Percentiles rank a stretch among this genome's conserved stretches.
phyloP scores from a whole-genome alignment of 1,140 invertebrate genomes.

The Cydia amplana region DNA sequence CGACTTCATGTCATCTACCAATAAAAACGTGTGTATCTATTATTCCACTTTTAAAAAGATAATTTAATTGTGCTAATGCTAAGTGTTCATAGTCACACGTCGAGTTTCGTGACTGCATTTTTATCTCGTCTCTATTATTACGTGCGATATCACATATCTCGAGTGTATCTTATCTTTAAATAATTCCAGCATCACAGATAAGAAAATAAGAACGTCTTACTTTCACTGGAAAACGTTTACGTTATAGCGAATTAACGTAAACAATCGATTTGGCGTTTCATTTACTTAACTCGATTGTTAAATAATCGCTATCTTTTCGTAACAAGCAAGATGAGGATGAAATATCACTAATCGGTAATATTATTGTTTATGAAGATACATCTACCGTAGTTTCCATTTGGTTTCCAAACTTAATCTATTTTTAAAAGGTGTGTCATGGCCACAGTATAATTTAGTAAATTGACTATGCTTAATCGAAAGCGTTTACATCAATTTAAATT shows the following conservation, averaged over 20 bases:
- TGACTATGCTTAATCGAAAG: slow-evolving; percentile 1
- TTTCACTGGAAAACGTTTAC: slow-evolving; percentile 30
- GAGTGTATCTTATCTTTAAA: slow-evolving; percentile 17
- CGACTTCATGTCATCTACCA: not conserved
- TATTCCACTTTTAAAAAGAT: slow-evolving; percentile 8
- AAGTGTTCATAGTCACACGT: slow-evolving; percentile 28
- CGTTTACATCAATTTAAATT: slow-evolving; percentile 27
- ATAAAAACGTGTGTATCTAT: slow-evolving; percentile 13
- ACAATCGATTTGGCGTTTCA: slow-evolving; percentile 17
- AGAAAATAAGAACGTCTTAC: slow-evolving; percentile 20
- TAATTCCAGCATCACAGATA: slow-evolving; percentile 23
- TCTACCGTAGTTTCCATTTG: not conserved
- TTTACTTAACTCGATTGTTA: slow-evolving; percentile 14
- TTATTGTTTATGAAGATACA: not conserved
- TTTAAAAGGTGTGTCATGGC: slow-evolving; percentile 4
- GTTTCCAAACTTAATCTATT: not conserved
- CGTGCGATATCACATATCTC: slow-evolving; percentile 23
- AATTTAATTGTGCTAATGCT: slow-evolving; percentile 28
- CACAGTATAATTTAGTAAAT: not conserved
- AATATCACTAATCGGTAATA: not conserved
- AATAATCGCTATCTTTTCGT: not conserved
- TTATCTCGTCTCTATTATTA: slow-evolving; percentile 21
- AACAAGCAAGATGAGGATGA: slow-evolving; percentile 5
- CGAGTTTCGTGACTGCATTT: slow-evolving; percentile 29
- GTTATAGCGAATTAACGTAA: slow-evolving; percentile 25